phyloP scores from a whole-genome alignment of 2,113 vertebrate genomes.

The Pluvianellus socialis region DNA sequence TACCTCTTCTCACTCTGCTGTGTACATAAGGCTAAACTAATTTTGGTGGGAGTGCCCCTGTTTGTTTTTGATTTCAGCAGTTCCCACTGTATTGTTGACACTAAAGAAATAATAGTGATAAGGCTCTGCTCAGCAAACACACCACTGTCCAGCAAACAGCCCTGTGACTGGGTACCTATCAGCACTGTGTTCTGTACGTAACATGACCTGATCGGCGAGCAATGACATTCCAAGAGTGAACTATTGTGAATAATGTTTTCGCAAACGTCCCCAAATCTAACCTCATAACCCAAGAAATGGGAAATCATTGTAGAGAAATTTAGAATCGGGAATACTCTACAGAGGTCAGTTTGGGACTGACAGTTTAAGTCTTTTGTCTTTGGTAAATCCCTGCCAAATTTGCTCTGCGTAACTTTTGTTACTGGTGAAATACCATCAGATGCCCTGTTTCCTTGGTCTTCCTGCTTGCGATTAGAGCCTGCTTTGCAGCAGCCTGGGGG shows the following conservation, averaged over 20 bases:
- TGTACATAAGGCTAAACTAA: not conserved
- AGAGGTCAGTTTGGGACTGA: not conserved
- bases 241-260: not conserved
- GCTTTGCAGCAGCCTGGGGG: not conserved
- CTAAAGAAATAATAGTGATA: constrained; percentile 20
- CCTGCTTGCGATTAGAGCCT: not conserved
- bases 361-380: not conserved
- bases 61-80: not conserved
- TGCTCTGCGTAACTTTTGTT: not conserved
- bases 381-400: not conserved
- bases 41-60: not conserved
- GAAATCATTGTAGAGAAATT: not conserved
- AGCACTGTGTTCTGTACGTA: not conserved
- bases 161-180: not conserved
- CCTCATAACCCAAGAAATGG: not conserved
- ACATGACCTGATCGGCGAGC: accelerated
- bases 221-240: not conserved
- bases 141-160: not conserved
- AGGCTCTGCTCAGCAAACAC: not conserved
- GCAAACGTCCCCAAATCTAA: not conserved
- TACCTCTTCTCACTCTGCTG: not conserved
- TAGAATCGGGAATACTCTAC: not conserved
- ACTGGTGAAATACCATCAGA: not conserved
- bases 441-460: not conserved
- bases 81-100: constrained; percentile 45